Evolutionary conservation across 2,888 invertebrate genomes (phyloP), one percentile per base, ranked within the genome.

Genomic region (Calameuta idolon): DNA sequence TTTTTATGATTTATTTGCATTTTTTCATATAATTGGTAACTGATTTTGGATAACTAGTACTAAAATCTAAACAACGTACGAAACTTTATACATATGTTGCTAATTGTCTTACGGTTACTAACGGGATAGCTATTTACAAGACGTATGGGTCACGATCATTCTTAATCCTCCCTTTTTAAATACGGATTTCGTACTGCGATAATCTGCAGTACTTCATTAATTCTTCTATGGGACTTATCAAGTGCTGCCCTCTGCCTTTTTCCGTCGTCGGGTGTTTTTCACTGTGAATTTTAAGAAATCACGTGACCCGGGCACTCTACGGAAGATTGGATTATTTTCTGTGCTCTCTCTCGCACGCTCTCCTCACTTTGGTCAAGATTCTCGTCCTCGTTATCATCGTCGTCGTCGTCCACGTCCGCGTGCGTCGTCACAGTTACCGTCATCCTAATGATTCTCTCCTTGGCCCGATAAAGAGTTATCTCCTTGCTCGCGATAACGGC

Each of bases 11-110:
- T 89, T 89, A 88, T 89, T 89, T 86, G 86, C 84, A 87, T 84
- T 88, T 87, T 87, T 86, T 89, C 86, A 83, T 88, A 88, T 89
- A 89, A 89, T 89, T 89, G 89, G 89, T 89, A 89, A 89, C 89
- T 89, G 89, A 89, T 89, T 85, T 88, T 83, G 81, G 83, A 88
- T 88, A 89, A 89, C 84, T 86, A 84, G 82, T 87, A 84, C 89
- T 89, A 88, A 87, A 89, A 88, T 84, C 88, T 89, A 89, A 88
- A 89, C 89, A 89, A 89, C 85, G 89, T 89, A 89, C 84, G 89
- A 89, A 89, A 89, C 83, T 89, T 89, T 89, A 89, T 89, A 89
- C 89, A 88, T 89, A 87, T 34, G 71, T 71, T 33, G 85, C 86
- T 87, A 87, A 81, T 85, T 86, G 79, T 83, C 83, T 86, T 82